phyloP scores from a whole-genome alignment of 2,888 invertebrate species.

The Drosophila mulleri region DNA sequence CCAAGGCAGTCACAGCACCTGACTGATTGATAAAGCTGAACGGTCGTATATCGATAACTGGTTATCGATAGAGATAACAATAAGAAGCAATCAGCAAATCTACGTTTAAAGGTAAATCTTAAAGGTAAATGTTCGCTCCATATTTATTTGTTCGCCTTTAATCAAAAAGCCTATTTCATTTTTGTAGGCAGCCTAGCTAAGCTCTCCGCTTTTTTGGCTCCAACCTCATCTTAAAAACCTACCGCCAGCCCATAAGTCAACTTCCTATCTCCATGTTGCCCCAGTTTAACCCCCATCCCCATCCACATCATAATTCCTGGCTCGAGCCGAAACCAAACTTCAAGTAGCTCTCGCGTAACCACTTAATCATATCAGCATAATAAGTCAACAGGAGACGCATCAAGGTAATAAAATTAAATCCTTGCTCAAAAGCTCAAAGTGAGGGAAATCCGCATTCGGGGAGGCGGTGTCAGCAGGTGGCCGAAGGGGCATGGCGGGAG shows the following conservation, averaged over 20 bases:
- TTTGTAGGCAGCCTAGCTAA: slow-evolving; percentile 35
- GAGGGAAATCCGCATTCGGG: neutral
- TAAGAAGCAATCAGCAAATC: no score
- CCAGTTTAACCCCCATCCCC: neutral
- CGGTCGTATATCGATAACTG: neutral
- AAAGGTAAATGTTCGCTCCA: neutral
- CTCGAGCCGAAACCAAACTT: slow-evolving; percentile 25
- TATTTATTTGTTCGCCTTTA: no score
- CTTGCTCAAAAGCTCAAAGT: slow-evolving; percentile 58
- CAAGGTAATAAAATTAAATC: slow-evolving; percentile 78
- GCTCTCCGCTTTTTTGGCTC: neutral
- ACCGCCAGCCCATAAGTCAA: neutral
- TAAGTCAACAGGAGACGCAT: slow-evolving; percentile 69
- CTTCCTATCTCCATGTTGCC: neutral
- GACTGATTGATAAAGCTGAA: neutral
- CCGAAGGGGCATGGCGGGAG: neutral
- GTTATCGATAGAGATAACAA: neutral
- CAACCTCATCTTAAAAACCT: neutral
- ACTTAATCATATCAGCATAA: slow-evolving; percentile 79
- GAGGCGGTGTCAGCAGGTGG: neutral
- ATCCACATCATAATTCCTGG: neutral
- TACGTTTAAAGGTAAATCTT: no score
- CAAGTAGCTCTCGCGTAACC: slow-evolving; percentile 47
- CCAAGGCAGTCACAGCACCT: neutral
- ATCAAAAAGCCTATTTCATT: slow-evolving; percentile 23